phyloP scores from a whole-genome alignment of 2,113 vertebrate genomes.

The Macaca mulatta region DNA sequence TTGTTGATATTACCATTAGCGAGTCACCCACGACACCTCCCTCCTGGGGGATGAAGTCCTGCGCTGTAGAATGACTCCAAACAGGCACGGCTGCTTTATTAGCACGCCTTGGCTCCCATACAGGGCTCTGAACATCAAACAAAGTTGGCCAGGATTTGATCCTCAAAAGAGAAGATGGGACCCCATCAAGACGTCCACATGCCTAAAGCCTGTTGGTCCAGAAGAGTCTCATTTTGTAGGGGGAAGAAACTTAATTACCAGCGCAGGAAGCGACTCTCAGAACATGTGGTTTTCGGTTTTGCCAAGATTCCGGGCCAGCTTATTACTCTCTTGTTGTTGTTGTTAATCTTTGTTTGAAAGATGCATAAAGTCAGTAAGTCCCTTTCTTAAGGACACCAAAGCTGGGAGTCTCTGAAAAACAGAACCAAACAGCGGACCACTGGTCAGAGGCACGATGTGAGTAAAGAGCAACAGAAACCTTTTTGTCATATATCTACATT shows the following conservation, averaged over 20 bases:
- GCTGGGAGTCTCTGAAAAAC: constrained; percentile 18
- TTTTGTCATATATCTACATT: background rate
- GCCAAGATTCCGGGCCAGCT: constrained; percentile 70
- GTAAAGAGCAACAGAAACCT: background rate
- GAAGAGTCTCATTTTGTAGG: constrained; percentile 56
- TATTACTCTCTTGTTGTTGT: constrained; percentile 53
- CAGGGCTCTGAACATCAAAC: constrained; percentile 66
- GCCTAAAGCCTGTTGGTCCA: constrained; percentile 58
- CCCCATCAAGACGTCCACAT: constrained; percentile 54
- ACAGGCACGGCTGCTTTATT: background rate
- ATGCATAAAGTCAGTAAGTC: background rate
- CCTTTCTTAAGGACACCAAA: constrained; percentile 54
- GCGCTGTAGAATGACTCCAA: background rate
- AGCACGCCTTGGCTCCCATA: constrained; percentile 50
- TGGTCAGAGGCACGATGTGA: background rate
- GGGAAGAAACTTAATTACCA: constrained; percentile 80
- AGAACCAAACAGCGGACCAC: background rate
- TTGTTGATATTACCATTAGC: background rate
- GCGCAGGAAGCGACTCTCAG: constrained; percentile 72
- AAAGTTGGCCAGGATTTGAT: constrained; percentile 32
- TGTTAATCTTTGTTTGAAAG: constrained; percentile 65
- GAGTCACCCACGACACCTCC: background rate
- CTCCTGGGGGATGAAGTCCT: constrained; percentile 46
- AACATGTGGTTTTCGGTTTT: constrained; percentile 77
- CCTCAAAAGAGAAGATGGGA: constrained; percentile 14